A percentile compares a stretch with the other conserved stretches of the same genome.
These are phyloP conservation scores for Aphelinus certus DNA, from an alignment of 1,140 invertebrate species.

Conservation along the genomic window DNA sequence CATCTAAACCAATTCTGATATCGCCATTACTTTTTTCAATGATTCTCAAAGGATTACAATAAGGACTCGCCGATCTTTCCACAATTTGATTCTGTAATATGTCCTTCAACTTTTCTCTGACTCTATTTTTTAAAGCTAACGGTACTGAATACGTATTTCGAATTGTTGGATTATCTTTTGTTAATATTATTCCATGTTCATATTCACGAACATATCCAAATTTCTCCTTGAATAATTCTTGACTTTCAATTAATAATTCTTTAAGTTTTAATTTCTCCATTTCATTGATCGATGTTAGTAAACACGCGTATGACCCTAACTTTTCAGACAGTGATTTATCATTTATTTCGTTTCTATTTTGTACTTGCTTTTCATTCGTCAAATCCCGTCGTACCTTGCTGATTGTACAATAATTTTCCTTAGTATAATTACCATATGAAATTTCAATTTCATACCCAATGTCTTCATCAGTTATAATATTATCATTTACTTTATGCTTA, in stretches of 20 bases:
- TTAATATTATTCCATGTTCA: background rate
- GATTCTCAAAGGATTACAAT: constrained; percentile 1
- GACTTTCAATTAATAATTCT: background rate
- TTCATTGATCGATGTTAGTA: too few relatives aligned
- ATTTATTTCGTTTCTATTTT: too few relatives aligned
- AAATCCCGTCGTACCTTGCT: too few relatives aligned
- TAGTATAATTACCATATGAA: too few relatives aligned
- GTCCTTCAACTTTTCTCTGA: constrained; percentile 25
- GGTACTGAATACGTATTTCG: background rate
- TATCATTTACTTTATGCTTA: constrained; percentile 12
- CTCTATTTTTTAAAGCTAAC: background rate
- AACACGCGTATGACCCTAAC: too few relatives aligned
- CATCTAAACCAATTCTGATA: background rate
- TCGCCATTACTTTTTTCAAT: background rate
- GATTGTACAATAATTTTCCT: too few relatives aligned
- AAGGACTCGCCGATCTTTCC: background rate
- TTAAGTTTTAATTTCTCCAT: background rate
- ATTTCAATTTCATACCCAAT: too few relatives aligned
- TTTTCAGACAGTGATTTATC: too few relatives aligned
- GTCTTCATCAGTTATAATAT: background rate
- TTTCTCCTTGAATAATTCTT: background rate
- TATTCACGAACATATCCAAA: background rate
- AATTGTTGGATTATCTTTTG: background rate
- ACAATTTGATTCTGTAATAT: constrained; percentile 40
- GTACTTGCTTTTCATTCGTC: too few relatives aligned